Conservation (phyloP, 2,888 invertebrate genomes). For the Cephus rjabovi region DNA sequence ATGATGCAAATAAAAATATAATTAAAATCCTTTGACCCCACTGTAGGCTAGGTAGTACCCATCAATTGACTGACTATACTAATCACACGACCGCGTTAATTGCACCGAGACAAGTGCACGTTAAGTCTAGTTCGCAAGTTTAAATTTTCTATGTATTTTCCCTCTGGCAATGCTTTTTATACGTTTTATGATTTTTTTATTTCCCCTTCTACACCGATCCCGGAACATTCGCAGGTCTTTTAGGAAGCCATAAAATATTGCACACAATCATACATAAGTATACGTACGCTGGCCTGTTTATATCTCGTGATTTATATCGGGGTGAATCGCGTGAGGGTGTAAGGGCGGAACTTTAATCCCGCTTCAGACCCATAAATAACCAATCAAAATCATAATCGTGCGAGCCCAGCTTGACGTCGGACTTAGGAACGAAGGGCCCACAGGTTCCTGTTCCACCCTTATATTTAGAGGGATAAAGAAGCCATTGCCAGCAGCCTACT, state of each 20-base stretch:
- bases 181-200: background rate
- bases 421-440: background rate
- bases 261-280: background rate
- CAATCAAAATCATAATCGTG: constrained; percentile 31
- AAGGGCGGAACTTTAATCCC: constrained; percentile 19
- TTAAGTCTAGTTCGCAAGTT: background rate
- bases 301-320: background rate
- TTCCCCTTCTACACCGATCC: background rate
- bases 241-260: background rate
- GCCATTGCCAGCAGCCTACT: background rate
- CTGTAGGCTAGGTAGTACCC: background rate
- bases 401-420: constrained; percentile 10
- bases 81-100: background rate
- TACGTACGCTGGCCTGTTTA: background rate
- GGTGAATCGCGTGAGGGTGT: background rate
- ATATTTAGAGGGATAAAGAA: background rate
- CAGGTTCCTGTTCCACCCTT: background rate
- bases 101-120: background rate
- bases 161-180: background rate
- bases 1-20: background rate
- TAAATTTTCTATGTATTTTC: background rate
- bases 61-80: too few species aligned
- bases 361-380: constrained; percentile 29
- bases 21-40: background rate
- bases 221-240: too few species aligned